Evolutionary conservation across 2,888 invertebrate genomes (phyloP).

Genomic region (Polyommatus iphigenia): DNA sequence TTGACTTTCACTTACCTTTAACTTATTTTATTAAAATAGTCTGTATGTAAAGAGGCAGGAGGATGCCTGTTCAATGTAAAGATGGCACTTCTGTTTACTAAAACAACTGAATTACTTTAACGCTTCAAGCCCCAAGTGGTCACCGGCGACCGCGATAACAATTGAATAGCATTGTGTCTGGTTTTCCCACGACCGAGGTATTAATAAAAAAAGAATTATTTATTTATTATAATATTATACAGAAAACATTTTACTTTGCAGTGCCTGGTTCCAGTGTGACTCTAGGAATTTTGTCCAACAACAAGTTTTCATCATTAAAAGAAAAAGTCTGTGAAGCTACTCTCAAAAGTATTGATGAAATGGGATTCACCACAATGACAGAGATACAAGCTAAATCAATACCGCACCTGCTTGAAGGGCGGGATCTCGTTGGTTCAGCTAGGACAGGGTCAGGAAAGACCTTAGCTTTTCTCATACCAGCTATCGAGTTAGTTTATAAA

Average conservation of each 20-base stretch:
- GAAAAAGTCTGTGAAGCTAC: conserved; percentile 89
- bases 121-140: too few species aligned
- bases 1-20: too few species aligned
- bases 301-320: conserved; percentile 79
- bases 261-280: conserved; percentile 84
- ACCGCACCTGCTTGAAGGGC: conserved; percentile 92
- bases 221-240: background rate
- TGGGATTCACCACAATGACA: conserved; percentile 97
- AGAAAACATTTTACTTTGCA: conserved; percentile 52
- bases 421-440: conserved; percentile 96
- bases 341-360: conserved; percentile 90
- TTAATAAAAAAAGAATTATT: too few species aligned
- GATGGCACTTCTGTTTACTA: too few species aligned
- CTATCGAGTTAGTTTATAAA: conserved; percentile 94
- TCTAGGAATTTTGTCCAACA: conserved; percentile 81
- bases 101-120: too few species aligned
- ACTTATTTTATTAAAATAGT: too few species aligned
- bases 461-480: conserved; percentile 96
- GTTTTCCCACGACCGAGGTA: too few species aligned
- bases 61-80: too few species aligned
- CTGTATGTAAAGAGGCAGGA: too few species aligned
- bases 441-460: conserved; percentile 99
- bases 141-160: too few species aligned
- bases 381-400: conserved; percentile 96
- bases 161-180: too few species aligned